These are phyloP conservation scores for Zophobas atratus DNA, from an alignment of 1,140 invertebrate genomes.

Conservation along the genomic window DNA sequence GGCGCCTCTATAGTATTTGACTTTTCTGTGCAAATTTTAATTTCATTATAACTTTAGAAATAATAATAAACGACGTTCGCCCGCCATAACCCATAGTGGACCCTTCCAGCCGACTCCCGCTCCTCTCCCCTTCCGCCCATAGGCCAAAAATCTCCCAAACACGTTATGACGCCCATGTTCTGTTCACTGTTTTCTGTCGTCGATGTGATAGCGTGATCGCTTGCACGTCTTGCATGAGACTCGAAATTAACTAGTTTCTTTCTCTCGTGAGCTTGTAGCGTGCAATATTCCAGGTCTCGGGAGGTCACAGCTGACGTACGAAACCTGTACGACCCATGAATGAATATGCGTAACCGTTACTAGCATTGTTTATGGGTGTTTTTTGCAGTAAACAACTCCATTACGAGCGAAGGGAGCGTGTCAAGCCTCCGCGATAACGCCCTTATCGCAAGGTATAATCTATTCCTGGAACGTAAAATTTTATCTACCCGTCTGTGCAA, in stretches of 20 bases:
- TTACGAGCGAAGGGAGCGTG: background rate
- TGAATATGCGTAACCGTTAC: constrained; percentile 31
- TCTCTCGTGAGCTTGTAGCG: constrained; percentile 21
- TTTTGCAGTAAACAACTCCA: background rate
- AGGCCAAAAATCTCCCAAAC: background rate
- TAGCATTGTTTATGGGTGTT: constrained; percentile 11
- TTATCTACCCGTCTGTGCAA: no score
- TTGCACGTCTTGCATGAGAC: constrained; percentile 23
- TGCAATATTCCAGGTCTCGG: constrained; percentile 24
- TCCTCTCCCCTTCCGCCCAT: no score
- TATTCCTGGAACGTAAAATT: background rate
- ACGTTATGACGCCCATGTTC: constrained; percentile 19
- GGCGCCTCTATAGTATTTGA: no score
- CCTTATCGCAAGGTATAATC: background rate
- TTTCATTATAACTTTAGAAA: background rate
- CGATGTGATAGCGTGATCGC: constrained; percentile 14
- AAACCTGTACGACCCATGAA: constrained; percentile 5
- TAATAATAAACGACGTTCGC: background rate
- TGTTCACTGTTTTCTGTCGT: constrained; percentile 3
- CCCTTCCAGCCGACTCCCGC: no score
- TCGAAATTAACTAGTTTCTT: constrained; percentile 38
- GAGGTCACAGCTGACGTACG: constrained; percentile 26
- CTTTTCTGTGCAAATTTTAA: no score
- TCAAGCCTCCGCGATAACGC: background rate
- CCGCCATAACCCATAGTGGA: background rate